Base-by-base conservation (phyloP, 2,113 vertebrate genomes). In the Crotalus horridus region DNA sequence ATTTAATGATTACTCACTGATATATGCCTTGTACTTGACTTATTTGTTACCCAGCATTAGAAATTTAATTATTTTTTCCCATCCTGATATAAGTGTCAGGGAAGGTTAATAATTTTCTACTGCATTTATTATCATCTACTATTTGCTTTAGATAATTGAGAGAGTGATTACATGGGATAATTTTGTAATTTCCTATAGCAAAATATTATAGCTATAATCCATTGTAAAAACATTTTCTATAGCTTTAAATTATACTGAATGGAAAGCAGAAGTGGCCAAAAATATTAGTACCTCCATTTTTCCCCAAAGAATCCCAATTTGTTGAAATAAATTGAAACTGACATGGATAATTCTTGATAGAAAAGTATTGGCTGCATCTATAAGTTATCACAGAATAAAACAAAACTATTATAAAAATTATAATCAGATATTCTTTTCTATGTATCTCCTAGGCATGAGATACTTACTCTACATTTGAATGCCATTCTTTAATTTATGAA, bases 311-410 rank as follows among this genome's bases (percentile, higher is more conserved):
- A 64, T 64, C 61, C 61, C 61, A 69, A 4, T 69, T 69, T 69
- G 12, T 69, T 69, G 61, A 69, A 69, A 69, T 69, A 64, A n/a
- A n/a, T n/a, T 69, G 61, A 69, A 69, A 69, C 61, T n/a, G 11
- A 29, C 61, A 10, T 3, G 5, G 11, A n/a, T 5, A 29, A 69
- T 69, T 69, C 61, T 69, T 69, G 61, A 4, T n/a, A 69, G 11
- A n/a, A 11, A 29, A 69, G 61, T n/a, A 69, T n/a, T 69, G 61
- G 61, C 26, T 69, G 61, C 11, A 1, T 69, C 61, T 90, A n/a
- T 95, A 61, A 94, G 89, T 94, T 92, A 94, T 95, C 88, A 91
- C n/a, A 87, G 94, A 94, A 94, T 93, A 94, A 95, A 96, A 90
- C 94, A 95, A 92, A 94, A 87, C 56, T 95, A 81, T 87, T 13